Evolutionary conservation across 2,113 vertebrate genomes (phyloP).

Genomic region (Pardalotus punctatus): DNA sequence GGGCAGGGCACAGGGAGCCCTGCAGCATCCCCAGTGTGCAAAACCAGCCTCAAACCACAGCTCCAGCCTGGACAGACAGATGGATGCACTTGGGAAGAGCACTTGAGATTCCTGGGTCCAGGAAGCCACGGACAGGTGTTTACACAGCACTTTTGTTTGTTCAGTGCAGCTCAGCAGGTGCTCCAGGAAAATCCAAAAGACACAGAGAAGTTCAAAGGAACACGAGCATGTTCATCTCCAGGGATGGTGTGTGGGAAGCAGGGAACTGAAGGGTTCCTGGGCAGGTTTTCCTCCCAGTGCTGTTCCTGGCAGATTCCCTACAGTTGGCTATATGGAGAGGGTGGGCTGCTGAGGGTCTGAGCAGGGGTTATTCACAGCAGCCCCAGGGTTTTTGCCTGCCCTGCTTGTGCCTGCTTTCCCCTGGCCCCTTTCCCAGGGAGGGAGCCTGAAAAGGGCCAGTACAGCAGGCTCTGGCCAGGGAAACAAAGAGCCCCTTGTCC

Average conservation of each 20-base stretch:
- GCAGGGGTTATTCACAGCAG: neutral
- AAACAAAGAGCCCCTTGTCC: slow-evolving; percentile 66
- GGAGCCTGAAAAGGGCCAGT: slow-evolving; percentile 53
- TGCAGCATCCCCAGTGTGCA: neutral
- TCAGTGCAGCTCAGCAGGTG: neutral
- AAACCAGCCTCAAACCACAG: neutral
- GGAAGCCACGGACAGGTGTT: neutral
- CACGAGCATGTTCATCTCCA: rapidly evolving
- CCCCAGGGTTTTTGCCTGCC: neutral
- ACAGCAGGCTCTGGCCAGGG: neutral
- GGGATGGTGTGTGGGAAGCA: neutral
- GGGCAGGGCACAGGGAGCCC: neutral
- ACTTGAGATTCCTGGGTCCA: neutral
- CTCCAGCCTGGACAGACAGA: neutral
- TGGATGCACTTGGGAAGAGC: rapidly evolving
- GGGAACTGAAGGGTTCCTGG: neutral
- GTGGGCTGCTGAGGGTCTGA: neutral
- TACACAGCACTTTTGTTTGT: neutral
- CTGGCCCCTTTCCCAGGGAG: slow-evolving; percentile 45
- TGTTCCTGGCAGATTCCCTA: neutral
- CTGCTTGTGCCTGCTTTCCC: slow-evolving; percentile 34
- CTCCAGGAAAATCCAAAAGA: neutral
- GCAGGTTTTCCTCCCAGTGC: neutral
- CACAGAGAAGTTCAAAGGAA: neutral
- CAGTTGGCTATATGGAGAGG: rapidly evolving